A percentile compares a stretch with the other conserved stretches of the same genome.
These are phyloP conservation scores for Poecilia gillii DNA, from an alignment of 2,797 vertebrate genomes.

Conservation along the genomic window DNA sequence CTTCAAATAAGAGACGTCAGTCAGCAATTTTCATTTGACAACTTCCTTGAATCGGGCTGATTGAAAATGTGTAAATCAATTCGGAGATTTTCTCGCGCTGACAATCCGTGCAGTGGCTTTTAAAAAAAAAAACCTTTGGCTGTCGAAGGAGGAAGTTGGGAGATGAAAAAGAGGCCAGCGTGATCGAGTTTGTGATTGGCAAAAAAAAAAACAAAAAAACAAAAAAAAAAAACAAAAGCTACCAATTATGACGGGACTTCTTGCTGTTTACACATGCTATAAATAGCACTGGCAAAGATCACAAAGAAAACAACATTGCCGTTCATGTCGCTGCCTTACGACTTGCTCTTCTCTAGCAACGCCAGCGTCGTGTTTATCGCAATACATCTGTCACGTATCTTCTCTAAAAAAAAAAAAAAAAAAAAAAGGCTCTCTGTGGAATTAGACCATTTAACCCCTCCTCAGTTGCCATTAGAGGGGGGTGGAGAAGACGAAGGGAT, in stretches of 20 bases:
- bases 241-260: constrained; percentile 58
- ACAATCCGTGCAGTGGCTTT: constrained; percentile 22
- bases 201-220: constrained; percentile 31
- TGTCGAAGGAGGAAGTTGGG: constrained; percentile 17
- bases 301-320: constrained; percentile 63
- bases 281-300: constrained; percentile 67
- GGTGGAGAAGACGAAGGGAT: constrained; percentile 18
- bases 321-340: constrained; percentile 54
- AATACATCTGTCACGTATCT: constrained; percentile 70
- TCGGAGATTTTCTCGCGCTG: constrained; percentile 39
- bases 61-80: constrained; percentile 44
- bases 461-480: constrained; percentile 70
- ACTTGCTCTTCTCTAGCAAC: constrained; percentile 55
- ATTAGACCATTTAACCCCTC: constrained; percentile 77
- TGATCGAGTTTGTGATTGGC: constrained; percentile 42
- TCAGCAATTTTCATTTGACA: constrained; percentile 28
- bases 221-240: constrained; percentile 32
- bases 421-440: constrained; percentile 57
- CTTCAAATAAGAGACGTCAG: constrained; percentile 33
- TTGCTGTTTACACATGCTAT: constrained; percentile 60
- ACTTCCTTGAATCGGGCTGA: constrained; percentile 15
- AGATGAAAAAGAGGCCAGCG: constrained; percentile 5
- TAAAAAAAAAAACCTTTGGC: constrained; percentile 21
- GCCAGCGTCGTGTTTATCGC: constrained; percentile 55
- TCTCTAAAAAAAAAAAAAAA: constrained; percentile 19